Evolutionary conservation across 1,140 invertebrate genomes (phyloP), one percentile per base, ranked within the genome.

Genomic region (Plutomurus gul): DNA sequence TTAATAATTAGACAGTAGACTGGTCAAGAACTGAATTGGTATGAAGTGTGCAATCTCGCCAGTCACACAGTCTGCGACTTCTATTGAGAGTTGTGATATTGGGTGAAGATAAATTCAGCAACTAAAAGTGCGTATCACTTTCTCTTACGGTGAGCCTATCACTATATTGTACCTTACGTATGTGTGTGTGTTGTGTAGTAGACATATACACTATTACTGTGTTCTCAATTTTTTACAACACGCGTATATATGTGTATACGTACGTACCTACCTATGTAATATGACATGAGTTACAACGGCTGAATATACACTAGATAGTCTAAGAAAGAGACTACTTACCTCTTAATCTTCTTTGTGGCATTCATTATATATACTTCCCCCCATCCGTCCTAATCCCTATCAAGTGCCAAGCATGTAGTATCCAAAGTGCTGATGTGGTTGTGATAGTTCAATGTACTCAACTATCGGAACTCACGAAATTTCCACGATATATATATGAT

Each of bases 291-390:
- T n/a, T n/a, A n/a, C n/a, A n/a, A n/a, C n/a, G n/a, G n/a, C n/a
- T n/a, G n/a, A n/a, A n/a, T n/a, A n/a, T n/a, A n/a, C n/a, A n/a
- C n/a, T n/a, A n/a, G n/a, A n/a, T n/a, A n/a, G n/a, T n/a, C n/a
- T n/a, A n/a, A n/a, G n/a, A n/a, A n/a, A n/a, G 30, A 65, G 16
- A 65, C 27, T 30, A 65, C 56, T 65, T 65, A 65, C 56, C 56
- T 27, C 56, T 13, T 65, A 65, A 65, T 65, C 56, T 65, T 65
- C 56, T 65, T 65, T 65, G 27, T 65, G 16, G 27, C 56, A 65
- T 33, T 65, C 27, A 65, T 65, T 65, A 25, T 33, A 65, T 30
- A n/a, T 65, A n/a, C 30, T 36, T 36, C 18, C 36, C 30, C 56
- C 30, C 36, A 65, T 65, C 27, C 56, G 18, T 20, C 56, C 56